Evolutionary conservation across 2,888 invertebrate species (phyloP).

Genomic region (Malacosoma neustria): DNA sequence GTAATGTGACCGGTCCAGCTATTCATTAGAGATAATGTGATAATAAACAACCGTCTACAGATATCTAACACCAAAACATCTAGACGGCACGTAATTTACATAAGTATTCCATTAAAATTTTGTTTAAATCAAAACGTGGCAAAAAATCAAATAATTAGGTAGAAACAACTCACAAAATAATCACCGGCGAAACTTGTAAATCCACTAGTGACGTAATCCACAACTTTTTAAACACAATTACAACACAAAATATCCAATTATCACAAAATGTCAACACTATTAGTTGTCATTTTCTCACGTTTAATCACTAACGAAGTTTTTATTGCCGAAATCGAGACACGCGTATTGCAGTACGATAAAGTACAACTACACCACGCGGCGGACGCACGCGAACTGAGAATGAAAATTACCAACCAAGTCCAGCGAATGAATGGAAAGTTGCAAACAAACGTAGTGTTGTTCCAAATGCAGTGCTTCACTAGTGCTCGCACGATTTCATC

Average conservation of each 20-base stretch:
- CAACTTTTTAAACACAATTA: constrained; percentile 19
- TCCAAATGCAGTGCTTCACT: too few species aligned
- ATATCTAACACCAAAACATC: neutral
- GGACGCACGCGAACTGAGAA: constrained; percentile 40
- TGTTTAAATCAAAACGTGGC: too few species aligned
- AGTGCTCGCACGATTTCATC: too few species aligned
- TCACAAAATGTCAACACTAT: constrained; percentile 39
- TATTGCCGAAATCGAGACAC: constrained; percentile 26
- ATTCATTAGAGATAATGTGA: neutral
- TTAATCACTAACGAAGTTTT: constrained; percentile 40
- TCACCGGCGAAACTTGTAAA: constrained; percentile 36
- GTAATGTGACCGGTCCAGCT: neutral
- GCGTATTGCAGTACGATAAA: constrained; percentile 24
- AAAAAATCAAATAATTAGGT: too few species aligned
- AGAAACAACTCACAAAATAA: constrained; percentile 14
- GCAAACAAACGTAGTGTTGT: too few species aligned
- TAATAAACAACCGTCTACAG: neutral
- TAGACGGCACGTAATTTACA: neutral
- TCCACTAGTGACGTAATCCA: constrained; percentile 35
- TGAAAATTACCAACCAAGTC: too few species aligned
- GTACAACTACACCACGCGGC: constrained; percentile 24
- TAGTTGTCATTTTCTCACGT: constrained; percentile 36
- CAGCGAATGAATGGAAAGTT: constrained; percentile 5
- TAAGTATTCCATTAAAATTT: too few species aligned
- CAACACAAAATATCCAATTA: constrained; percentile 21